Evolutionary conservation across 35 echinoderm and acorn worm genomes (phyloP).

Genomic region (Chiridota heheva): DNA sequence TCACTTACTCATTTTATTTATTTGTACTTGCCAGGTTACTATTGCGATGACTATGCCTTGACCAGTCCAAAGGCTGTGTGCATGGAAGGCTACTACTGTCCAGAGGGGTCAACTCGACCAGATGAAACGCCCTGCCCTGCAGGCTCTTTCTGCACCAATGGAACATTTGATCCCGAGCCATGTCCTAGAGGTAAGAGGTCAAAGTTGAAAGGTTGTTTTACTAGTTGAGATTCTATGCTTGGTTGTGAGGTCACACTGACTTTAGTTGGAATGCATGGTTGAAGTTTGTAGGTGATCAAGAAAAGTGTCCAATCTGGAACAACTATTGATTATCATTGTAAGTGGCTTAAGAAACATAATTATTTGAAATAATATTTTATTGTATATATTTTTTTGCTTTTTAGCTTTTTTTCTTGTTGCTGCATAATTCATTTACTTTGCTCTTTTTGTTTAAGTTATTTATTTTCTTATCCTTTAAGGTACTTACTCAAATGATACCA

Average conservation of each 20-base stretch:
- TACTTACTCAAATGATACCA: constrained; percentile 86
- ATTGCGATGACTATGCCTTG: constrained; percentile 66
- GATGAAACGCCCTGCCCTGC: constrained; percentile 84
- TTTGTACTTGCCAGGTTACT: constrained; percentile 57
- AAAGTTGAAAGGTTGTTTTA: not conserved
- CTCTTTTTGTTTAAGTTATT: too few relatives aligned
- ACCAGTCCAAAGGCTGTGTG: constrained; percentile 50
- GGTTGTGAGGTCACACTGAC: not conserved
- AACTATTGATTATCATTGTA: too few relatives aligned
- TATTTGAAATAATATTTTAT: too few relatives aligned
- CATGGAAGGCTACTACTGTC: constrained; percentile 87
- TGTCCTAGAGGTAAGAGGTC: constrained; percentile 72
- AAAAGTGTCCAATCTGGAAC: too few relatives aligned
- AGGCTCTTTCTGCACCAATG: constrained; percentile 90
- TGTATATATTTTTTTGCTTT: too few relatives aligned
- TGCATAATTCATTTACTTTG: too few relatives aligned
- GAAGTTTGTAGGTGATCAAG: too few relatives aligned
- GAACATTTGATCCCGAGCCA: constrained; percentile 93
- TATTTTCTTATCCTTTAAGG: too few relatives aligned
- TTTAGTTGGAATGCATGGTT: not conserved
- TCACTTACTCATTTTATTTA: too few relatives aligned
- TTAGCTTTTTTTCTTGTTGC: too few relatives aligned
- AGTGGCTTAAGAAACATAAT: too few relatives aligned
- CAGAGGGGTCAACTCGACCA: constrained; percentile 63
- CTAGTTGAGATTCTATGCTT: not conserved